Conservation (phyloP, 2,888 invertebrate species). For the Chloromyia formosa region DNA sequence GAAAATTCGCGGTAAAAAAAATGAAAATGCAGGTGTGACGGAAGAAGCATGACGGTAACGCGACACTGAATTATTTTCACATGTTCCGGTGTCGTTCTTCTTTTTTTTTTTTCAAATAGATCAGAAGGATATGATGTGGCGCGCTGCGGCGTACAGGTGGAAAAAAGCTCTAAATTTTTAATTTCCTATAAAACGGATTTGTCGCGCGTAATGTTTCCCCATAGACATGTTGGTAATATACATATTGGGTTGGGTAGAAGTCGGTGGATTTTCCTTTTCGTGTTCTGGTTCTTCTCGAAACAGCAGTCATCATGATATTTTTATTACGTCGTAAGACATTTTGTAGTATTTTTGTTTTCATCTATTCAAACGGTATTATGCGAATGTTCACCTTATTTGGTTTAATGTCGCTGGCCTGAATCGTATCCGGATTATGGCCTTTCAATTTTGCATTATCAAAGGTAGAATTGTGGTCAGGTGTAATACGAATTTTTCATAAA, state of each 20-base stretch:
- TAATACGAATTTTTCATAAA: no score
- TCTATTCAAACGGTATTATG: not conserved
- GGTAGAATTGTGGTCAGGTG: no score
- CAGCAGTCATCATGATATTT: slow-evolving; percentile 11
- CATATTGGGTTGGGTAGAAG: not conserved
- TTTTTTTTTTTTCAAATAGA: no score
- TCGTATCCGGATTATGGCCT: no score
- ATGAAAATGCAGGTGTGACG: slow-evolving; percentile 26
- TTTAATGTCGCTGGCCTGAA: not conserved
- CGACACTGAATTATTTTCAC: not conserved
- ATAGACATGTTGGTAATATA: not conserved
- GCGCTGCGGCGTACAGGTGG: not conserved
- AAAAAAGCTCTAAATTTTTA: slow-evolving; percentile 38
- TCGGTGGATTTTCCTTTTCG: not conserved
- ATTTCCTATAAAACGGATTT: slow-evolving; percentile 42
- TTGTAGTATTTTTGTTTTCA: slow-evolving; percentile 8
- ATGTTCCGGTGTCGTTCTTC: not conserved
- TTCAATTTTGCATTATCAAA: no score
- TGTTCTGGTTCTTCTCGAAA: not conserved
- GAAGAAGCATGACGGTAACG: not conserved
- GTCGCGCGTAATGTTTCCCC: slow-evolving; percentile 17
- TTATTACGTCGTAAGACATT: slow-evolving; percentile 29
- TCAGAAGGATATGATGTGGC: no score
- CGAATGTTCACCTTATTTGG: not conserved
- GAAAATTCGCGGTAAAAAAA: slow-evolving; percentile 15